Evolutionary conservation across 2,113 vertebrate genomes (phyloP), one percentile per base, ranked within the genome.

Genomic region (Saguinus midas): DNA sequence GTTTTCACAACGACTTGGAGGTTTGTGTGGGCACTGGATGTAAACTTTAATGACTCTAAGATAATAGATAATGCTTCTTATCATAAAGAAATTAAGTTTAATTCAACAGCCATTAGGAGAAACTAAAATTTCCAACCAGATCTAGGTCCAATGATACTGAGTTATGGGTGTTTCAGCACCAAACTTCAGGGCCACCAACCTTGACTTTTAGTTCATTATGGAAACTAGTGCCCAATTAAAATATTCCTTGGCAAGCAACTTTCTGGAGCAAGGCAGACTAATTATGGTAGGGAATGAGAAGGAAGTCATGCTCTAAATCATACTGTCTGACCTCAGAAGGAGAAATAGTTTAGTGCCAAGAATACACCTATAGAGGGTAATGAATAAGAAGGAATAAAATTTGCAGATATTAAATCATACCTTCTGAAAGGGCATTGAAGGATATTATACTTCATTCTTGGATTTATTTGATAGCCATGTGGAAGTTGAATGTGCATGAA

Each of bases 181-280:
- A 84, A 73, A 94, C 13, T 83, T 95, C 75, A 90, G 70, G 48
- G 76, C 64, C 88, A 86, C 70, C 12, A 81, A 87, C 55, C 10
- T 94, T 92, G 70, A 96, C 79, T 95, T 96, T 95, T 52, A 95
- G 35, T 95, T 96, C 88, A 73, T 52, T 95, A 18, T 0, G 75
- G 29, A 57, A 96, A 35, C 70, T 2, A 82, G 35, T 25, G 45
- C 81, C 87, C 73, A 86, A 25, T 40, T 96, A 96, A 96, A 96
- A 96, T 88, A 9, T 0, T 48, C 72, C 37, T 95, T 29, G 92
- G 13, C 72, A 96, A 50, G 90, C 40, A 95, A 73, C 1, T 87
- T 70, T 91, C 79, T 87, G 27, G 23, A 80, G 80, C 1, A 45
- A 91, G 64, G 14, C 72, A 82, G 78, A 83, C 40, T 83, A 27